These are phyloP conservation scores for Pandemis corylana DNA, from an alignment of 2,888 invertebrate genomes.

Conservation along the genomic window DNA sequence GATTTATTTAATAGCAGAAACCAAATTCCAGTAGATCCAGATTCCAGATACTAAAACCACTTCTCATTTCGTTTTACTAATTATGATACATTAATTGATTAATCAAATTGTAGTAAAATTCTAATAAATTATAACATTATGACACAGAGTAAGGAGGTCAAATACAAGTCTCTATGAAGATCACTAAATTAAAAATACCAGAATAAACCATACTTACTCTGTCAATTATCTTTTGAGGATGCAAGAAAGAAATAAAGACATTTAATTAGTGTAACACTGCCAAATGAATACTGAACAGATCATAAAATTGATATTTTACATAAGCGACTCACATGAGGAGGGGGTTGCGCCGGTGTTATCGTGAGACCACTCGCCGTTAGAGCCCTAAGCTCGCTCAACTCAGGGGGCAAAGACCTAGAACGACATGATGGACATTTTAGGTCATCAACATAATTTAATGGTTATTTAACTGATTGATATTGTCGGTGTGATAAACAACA, in stretches of 20 bases:
- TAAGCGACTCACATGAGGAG: slow-evolving; percentile 75
- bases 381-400: slow-evolving; percentile 84
- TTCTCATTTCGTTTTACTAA: no score
- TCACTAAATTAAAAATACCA: not conserved
- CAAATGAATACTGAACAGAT: not conserved
- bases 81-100: no score
- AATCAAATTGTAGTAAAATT: no score
- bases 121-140: not conserved
- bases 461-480: slow-evolving; percentile 34
- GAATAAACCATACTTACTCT: slow-evolving; percentile 58
- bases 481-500: slow-evolving; percentile 32
- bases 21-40: no score
- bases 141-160: not conserved
- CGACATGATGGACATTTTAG: slow-evolving; percentile 23
- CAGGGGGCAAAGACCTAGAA: slow-evolving; percentile 78
- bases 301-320: slow-evolving; percentile 22
- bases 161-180: not conserved
- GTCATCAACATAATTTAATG: slow-evolving; percentile 7
- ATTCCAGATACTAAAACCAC: no score
- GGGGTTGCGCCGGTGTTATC: slow-evolving; percentile 86
- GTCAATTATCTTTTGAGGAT: slow-evolving; percentile 58
- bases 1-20: no score
- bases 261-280: not conserved
- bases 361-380: slow-evolving; percentile 86
- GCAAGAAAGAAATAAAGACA: slow-evolving; percentile 45